phyloP scores from a whole-genome alignment of 2,113 vertebrate species.

The Oplegnathus fasciatus region DNA sequence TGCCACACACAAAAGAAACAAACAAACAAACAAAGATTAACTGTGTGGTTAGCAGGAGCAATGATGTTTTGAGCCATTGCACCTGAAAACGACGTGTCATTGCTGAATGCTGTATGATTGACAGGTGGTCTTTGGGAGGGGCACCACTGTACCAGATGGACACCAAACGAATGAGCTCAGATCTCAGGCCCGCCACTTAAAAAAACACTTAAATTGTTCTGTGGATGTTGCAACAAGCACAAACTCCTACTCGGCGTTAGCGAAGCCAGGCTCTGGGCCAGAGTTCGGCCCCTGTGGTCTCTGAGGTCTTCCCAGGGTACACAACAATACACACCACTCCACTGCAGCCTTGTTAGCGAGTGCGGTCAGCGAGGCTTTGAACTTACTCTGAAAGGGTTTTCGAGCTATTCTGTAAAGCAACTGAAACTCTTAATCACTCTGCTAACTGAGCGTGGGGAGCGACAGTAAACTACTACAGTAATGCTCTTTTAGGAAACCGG shows the following conservation, averaged over 20 bases:
- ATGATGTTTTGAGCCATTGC: not conserved
- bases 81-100: not conserved
- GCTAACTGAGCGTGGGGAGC: slow-evolving; percentile 11
- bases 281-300: slow-evolving; percentile 35
- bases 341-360: slow-evolving; percentile 48
- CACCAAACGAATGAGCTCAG: not conserved
- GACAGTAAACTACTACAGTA: not conserved
- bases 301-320: slow-evolving; percentile 25
- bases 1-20: too few relatives aligned
- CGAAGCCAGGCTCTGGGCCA: slow-evolving; percentile 22
- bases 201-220: not conserved
- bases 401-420: slow-evolving; percentile 40
- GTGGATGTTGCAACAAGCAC: not conserved
- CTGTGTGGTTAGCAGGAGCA: not conserved
- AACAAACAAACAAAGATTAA: slow-evolving; percentile 19
- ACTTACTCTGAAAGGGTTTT: slow-evolving; percentile 44
- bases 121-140: not conserved
- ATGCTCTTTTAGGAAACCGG: not conserved
- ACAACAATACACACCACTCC: slow-evolving; percentile 31
- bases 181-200: not conserved
- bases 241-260: not conserved
- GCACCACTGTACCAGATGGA: not conserved
- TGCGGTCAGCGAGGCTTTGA: slow-evolving; percentile 36
- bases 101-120: not conserved
- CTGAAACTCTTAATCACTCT: slow-evolving; percentile 58